phyloP scores from a whole-genome alignment of 2,113 vertebrate species.

The Lutjanus erythropterus region DNA sequence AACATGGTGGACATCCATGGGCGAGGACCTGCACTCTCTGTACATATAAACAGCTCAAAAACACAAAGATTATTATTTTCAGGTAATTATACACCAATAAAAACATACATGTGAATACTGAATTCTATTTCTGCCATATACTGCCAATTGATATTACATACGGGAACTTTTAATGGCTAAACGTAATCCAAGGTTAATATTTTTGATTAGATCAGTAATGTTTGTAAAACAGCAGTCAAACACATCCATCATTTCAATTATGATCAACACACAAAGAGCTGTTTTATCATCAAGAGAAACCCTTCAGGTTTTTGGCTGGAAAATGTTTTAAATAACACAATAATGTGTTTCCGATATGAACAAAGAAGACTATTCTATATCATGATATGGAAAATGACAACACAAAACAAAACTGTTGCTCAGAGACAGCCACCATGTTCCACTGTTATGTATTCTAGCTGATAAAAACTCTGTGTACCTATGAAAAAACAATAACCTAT shows the following conservation, averaged over 20 bases:
- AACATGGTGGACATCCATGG: too few relatives aligned
- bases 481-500: background rate
- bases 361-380: too few relatives aligned
- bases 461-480: background rate
- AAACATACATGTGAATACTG: too few relatives aligned
- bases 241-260: background rate
- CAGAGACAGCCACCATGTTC: background rate
- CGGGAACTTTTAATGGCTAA: too few relatives aligned
- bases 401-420: background rate
- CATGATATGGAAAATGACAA: background rate
- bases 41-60: too few relatives aligned
- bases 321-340: too few relatives aligned
- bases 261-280: background rate
- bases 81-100: too few relatives aligned
- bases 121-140: too few relatives aligned
- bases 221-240: background rate
- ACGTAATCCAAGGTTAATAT: background rate
- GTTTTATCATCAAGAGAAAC: background rate
- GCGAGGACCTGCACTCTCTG: too few relatives aligned
- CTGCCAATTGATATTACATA: too few relatives aligned
- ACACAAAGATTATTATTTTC: too few relatives aligned
- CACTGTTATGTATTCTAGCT: background rate
- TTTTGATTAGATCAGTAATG: background rate
- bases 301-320: background rate
- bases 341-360: background rate